Evolutionary conservation across 1,140 invertebrate genomes (phyloP).

Genomic region (Carposina sasakii): DNA sequence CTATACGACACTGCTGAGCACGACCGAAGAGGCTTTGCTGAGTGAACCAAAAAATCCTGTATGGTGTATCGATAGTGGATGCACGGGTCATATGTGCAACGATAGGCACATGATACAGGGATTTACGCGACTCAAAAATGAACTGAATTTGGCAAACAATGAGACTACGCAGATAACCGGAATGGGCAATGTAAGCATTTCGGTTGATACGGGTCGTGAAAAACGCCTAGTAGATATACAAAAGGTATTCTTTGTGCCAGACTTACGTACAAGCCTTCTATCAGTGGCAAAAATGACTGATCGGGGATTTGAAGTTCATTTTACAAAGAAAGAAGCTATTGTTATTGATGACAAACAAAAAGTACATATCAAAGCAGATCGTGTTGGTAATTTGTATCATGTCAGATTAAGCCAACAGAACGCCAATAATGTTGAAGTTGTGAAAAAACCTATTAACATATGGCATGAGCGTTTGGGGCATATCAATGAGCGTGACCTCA

Average conservation of each 20-base stretch:
- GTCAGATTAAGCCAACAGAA: background rate
- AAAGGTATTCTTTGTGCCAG: background rate
- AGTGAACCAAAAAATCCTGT: constrained; percentile 12
- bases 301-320: background rate
- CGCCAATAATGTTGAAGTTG: background rate
- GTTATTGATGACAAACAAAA: background rate
- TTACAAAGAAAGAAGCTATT: background rate
- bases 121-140: constrained; percentile 11
- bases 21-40: constrained; percentile 17
- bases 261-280: background rate
- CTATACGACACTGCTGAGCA: constrained; percentile 11
- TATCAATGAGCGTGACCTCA: background rate
- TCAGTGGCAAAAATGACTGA: background rate
- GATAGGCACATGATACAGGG: constrained; percentile 8
- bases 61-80: constrained; percentile 25
- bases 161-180: background rate
- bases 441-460: background rate
- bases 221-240: background rate
- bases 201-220: background rate
- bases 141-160: background rate
- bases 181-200: background rate
- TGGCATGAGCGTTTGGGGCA: background rate
- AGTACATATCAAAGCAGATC: background rate
- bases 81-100: constrained; percentile 20
- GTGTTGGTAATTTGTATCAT: background rate